Percentiles rank a stretch among this genome's conserved stretches.
phyloP scores from a whole-genome alignment of 1,140 invertebrate genomes.

The Diploscapter pachys region DNA sequence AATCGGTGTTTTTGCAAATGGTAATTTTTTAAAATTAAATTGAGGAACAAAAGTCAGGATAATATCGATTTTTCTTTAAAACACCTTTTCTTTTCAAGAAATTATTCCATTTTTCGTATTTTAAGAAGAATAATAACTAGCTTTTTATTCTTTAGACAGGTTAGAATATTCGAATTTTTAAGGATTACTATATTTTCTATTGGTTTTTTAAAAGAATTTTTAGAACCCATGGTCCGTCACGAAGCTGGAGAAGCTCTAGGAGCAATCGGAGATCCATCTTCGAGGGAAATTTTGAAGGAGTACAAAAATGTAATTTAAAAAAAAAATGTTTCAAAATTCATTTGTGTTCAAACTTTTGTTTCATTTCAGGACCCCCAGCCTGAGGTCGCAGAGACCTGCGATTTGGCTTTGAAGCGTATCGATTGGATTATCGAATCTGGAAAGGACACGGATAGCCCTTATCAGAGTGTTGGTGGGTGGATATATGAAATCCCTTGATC shows the following conservation, averaged over 20 bases:
- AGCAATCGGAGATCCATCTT: slow-evolving; percentile 76
- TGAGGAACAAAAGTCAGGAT: too few species aligned
- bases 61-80: too few species aligned
- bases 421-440: slow-evolving; percentile 69
- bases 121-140: too few species aligned
- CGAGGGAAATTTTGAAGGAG: slow-evolving; percentile 71
- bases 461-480: slow-evolving; percentile 60
- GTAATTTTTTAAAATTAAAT: too few species aligned
- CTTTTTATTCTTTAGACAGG: too few species aligned
- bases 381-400: slow-evolving; percentile 75
- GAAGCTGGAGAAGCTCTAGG: slow-evolving; percentile 97
- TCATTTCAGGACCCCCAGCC: slow-evolving; percentile 10
- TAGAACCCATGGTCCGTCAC: slow-evolving; percentile 89
- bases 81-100: too few species aligned
- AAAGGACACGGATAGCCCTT: slow-evolving; percentile 47
- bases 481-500: neutral
- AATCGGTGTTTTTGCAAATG: slow-evolving; percentile 3
- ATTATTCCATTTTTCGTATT: too few species aligned
- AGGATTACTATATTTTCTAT: too few species aligned
- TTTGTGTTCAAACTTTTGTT: neutral
- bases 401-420: slow-evolving; percentile 80
- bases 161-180: too few species aligned
- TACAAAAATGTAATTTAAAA: slow-evolving; percentile 74
- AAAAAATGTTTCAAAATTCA: slow-evolving; percentile 69
- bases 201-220: neutral